Base-by-base conservation (phyloP, 2,888 invertebrate species). In the Acleris cristana region DNA sequence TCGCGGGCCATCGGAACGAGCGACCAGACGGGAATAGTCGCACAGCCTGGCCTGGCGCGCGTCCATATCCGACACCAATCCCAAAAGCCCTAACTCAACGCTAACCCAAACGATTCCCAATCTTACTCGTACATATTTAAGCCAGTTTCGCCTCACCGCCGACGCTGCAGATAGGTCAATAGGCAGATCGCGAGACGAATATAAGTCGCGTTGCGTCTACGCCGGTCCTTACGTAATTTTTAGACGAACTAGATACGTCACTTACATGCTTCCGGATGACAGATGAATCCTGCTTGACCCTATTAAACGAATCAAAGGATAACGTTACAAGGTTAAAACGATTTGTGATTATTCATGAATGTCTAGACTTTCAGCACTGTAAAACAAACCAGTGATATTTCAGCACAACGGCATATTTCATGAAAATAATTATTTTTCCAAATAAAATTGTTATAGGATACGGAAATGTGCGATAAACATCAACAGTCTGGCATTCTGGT, bases 21-120 rank as follows among this genome's bases (percentile, higher is more conserved):
- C 79, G 79, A 85, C 85, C 84, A 89, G 92, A 90, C 92, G 91
- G 92, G 92, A 92, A 92, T 92, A 92, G 92, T 90, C 90, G 79
- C 89, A 80, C 81, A 81, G 77, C 91, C 92, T 88, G 92, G 91
- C 92, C 89, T 92, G 92, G 92, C 92, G 80, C 78, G 76, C 84
- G 88, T 89, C 92, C 92, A 92, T 90, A 79, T 79, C 71, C 71
- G 71, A 74, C 72, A 73, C 72, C 76, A 74, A 73, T 75, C 73
- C 74, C 76, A 83, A 81, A 83, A 77, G 84, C 79, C 84, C 75
- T 79, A 85, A 85, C 82, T 79, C 79, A 72, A 77, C 73, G 73
- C 74, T 72, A 74, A 65, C 74, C 76, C 78, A 77, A 73, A 74
- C 82, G 74, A 89, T 77, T 81, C 76, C 87, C 82, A 83, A 79